Percentiles rank a stretch among this genome's conserved stretches.
These are phyloP conservation scores for Neuroterus valhalla DNA, from an alignment of 1,140 invertebrate species.

Conservation along the genomic window DNA sequence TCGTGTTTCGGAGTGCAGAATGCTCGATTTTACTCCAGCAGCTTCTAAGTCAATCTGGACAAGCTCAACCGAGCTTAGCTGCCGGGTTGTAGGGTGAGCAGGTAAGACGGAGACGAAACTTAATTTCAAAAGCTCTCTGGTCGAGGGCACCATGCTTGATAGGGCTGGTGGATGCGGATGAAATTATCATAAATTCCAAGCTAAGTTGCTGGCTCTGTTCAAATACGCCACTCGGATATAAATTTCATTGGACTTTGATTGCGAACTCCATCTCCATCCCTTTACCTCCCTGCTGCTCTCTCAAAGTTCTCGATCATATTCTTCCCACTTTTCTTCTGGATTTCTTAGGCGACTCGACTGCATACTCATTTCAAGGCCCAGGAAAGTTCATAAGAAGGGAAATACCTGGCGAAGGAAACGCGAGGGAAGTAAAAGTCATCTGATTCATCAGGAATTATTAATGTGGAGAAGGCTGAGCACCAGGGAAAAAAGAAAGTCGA, in stretches of 20 bases:
- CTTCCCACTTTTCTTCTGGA: conserved; percentile 29
- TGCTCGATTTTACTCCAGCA: background rate
- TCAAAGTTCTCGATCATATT: conserved; percentile 37
- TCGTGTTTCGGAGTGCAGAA: no score
- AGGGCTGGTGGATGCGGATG: conserved; percentile 35
- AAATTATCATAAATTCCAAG: conserved; percentile 64
- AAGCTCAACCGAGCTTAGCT: conserved; percentile 1
- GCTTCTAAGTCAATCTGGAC: conserved; percentile 1
- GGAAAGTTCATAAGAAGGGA: conserved; percentile 1
- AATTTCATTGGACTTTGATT: conserved; percentile 66
- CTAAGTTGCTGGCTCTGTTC: conserved; percentile 55
- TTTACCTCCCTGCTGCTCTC: conserved; percentile 28
- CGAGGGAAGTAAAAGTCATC: conserved; percentile 3
- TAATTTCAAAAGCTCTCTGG: conserved; percentile 54
- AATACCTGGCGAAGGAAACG: conserved; percentile 14
- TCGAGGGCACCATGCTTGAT: conserved; percentile 46
- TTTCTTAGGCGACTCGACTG: conserved; percentile 18
- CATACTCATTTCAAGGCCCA: conserved; percentile 14
- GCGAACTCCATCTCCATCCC: conserved; percentile 43
- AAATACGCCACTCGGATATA: conserved; percentile 57
- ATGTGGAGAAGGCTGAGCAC: conserved; percentile 32
- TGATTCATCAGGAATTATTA: conserved; percentile 34
- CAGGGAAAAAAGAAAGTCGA: conserved; percentile 40
- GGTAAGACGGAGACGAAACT: conserved; percentile 44
- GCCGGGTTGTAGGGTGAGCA: background rate